Percentiles rank a stretch among this genome's conserved stretches.
Evolutionary conservation across 1,140 invertebrate genomes (phyloP).

Genomic region (Meloidogyne chitwoodi): DNA sequence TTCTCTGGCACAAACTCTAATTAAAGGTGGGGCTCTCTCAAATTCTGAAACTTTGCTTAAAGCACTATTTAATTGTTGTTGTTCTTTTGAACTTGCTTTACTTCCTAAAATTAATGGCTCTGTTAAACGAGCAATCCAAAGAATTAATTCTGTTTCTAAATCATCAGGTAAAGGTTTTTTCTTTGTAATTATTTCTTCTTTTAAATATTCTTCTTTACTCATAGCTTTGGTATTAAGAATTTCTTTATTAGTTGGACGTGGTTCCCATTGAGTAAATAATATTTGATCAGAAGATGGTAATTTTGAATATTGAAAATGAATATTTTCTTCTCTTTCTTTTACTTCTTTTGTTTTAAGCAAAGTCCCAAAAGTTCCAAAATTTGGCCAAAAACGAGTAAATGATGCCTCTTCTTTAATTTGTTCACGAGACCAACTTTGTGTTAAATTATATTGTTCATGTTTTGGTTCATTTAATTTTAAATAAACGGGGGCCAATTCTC

Average conservation of each 20-base stretch:
- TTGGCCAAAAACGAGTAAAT: conserved; percentile 8
- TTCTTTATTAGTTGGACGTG: not conserved
- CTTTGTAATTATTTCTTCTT: not conserved
- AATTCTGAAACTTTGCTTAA: not conserved
- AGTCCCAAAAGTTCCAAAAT: not conserved
- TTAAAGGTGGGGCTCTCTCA: not conserved
- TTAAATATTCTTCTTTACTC: conserved; percentile 6
- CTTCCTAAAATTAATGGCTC: not conserved
- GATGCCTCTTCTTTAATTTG: not conserved
- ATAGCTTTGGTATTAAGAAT: not conserved
- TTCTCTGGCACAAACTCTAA: conserved; percentile 15
- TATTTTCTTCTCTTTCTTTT: conserved; percentile 4
- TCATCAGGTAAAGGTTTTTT: not conserved
- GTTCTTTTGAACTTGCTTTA: conserved; percentile 9
- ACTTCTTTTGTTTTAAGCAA: conserved; percentile 14
- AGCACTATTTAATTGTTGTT: not conserved
- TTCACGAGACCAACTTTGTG: conserved; percentile 13
- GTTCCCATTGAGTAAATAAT: not conserved
- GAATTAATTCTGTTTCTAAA: not conserved
- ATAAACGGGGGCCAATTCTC: conserved; percentile 5
- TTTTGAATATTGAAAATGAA: conserved; percentile 14
- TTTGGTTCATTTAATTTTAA: not conserved
- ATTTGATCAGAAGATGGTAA: not conserved
- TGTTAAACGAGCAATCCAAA: not conserved
- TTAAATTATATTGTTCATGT: conserved; percentile 3